Evolutionary conservation across 2,888 invertebrate species (phyloP).

Genomic region (Apeira syringaria): DNA sequence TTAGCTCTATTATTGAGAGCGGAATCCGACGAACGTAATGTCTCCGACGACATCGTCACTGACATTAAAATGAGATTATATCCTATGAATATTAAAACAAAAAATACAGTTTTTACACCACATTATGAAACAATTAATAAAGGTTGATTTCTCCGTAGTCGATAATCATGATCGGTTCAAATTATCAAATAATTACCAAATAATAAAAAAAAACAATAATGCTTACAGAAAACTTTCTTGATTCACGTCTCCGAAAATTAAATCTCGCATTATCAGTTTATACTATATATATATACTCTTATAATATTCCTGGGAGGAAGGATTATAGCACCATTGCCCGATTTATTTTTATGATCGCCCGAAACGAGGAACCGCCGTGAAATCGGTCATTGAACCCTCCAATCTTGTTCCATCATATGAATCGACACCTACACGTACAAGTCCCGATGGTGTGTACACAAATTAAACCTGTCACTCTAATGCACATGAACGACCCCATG

Average conservation of each 20-base stretch:
- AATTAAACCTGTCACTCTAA: constrained; percentile 15
- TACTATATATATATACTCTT: too few species aligned
- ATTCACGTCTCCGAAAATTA: too few species aligned
- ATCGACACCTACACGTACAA: constrained; percentile 14
- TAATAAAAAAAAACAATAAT: too few species aligned
- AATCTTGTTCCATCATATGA: constrained; percentile 9
- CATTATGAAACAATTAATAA: too few species aligned
- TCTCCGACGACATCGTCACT: too few species aligned
- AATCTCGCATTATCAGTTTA: constrained; percentile 1
- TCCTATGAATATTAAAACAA: too few species aligned
- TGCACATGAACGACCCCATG: constrained; percentile 9
- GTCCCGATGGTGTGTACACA: constrained; percentile 11
- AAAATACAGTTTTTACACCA: too few species aligned
- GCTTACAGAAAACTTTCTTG: too few species aligned
- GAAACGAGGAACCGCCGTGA: constrained; percentile 13
- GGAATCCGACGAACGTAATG: too few species aligned
- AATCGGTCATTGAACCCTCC: constrained; percentile 17
- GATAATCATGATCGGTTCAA: neutral
- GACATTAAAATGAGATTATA: too few species aligned
- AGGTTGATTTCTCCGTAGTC: neutral
- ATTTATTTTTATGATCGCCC: constrained; percentile 24
- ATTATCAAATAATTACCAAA: too few species aligned
- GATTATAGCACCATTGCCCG: constrained; percentile 13
- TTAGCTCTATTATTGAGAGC: too few species aligned
- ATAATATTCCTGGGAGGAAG: constrained; percentile 5